A percentile compares a stretch with the other conserved stretches of the same genome.
Conservation (phyloP, 2,113 vertebrate genomes). For the Saguinus imperator region DNA sequence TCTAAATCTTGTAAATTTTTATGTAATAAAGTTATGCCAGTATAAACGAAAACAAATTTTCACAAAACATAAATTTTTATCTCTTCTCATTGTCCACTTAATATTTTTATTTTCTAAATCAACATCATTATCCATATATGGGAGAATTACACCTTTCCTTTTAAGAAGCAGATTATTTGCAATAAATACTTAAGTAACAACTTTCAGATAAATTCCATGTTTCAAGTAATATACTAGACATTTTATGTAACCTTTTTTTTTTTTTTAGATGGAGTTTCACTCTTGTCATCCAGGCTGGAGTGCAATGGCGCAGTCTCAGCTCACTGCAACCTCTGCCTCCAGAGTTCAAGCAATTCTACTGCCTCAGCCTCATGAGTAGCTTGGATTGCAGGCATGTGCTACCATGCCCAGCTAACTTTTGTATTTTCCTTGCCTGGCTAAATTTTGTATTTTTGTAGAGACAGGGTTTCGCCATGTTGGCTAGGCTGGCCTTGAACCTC, state of each 20-base stretch:
- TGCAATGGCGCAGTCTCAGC: too few species aligned
- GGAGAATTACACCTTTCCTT: not conserved
- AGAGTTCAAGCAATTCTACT: too few species aligned
- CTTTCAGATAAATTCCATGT: conserved; percentile 10
- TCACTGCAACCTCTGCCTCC: too few species aligned
- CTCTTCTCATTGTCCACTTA: not conserved
- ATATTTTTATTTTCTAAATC: conserved; percentile 14
- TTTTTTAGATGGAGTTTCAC: too few species aligned
- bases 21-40: not conserved
- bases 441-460: too few species aligned
- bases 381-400: too few species aligned
- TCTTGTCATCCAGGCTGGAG: too few species aligned
- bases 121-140: not conserved
- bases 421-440: too few species aligned
- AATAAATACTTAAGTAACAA: not conserved
- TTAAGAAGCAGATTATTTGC: conserved; percentile 8
- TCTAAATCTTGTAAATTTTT: not conserved
- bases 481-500: too few species aligned
- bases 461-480: too few species aligned
- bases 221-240: not conserved
- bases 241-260: not conserved
- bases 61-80: not conserved
- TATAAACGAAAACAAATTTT: conserved; percentile 37
- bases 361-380: too few species aligned
- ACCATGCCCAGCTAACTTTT: too few species aligned